phyloP scores from a whole-genome alignment of 30 jellyfish, hydroid and myxozoan genomes.

The Hydractinia symbiolongicarpus region DNA sequence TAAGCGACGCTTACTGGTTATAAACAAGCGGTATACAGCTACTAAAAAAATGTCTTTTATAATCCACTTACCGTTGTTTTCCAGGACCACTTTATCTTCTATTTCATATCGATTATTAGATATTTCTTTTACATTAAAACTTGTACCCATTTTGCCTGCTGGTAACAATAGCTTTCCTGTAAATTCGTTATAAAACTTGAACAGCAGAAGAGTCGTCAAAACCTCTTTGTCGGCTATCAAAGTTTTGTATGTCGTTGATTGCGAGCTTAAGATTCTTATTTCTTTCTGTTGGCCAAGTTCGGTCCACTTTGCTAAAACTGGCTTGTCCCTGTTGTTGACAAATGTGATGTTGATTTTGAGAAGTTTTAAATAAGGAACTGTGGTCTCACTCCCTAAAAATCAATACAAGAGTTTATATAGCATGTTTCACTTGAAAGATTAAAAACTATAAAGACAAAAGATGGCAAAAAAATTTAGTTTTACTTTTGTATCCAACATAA shows the following conservation, averaged over 20 bases:
- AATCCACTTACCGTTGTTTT: no score
- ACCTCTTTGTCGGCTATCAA: not conserved
- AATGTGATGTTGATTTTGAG: not conserved
- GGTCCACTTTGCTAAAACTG: not conserved
- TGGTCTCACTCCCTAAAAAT: no score
- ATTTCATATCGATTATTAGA: no score
- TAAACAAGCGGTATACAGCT: no score
- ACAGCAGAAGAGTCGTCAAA: not conserved
- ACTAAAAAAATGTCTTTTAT: no score
- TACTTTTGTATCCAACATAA: slow-evolving; percentile 4
- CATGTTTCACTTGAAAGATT: no score
- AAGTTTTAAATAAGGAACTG: not conserved
- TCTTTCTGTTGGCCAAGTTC: no score
- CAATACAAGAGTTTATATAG: no score
- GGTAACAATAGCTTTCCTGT: slow-evolving; percentile 9
- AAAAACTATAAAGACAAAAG: no score
- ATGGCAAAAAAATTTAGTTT: no score
- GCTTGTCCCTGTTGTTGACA: not conserved
- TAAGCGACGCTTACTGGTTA: no score
- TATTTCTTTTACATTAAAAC: not conserved
- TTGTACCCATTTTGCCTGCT: not conserved
- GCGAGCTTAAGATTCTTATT: not conserved
- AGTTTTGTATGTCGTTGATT: not conserved
- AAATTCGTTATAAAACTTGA: slow-evolving; percentile 2
- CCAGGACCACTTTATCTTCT: no score